These are phyloP conservation scores for Agrotis exclamationis DNA, from an alignment of 2,888 invertebrate species.

Conservation along the genomic window DNA sequence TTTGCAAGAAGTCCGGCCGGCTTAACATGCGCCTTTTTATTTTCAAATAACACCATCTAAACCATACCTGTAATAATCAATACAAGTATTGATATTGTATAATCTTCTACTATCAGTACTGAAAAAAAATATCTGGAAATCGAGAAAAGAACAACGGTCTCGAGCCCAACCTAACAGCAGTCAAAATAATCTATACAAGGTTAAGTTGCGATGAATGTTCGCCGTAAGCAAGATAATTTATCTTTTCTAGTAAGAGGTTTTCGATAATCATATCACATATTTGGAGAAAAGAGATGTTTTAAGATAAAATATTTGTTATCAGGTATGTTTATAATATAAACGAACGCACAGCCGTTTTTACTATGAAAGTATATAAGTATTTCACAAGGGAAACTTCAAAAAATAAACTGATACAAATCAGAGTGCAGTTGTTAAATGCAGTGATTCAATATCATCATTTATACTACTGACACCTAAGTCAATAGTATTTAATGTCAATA, in stretches of 20 bases:
- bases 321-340: background rate
- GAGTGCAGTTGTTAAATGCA: conserved; percentile 44
- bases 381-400: conserved; percentile 61
- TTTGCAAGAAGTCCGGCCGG: too few species aligned
- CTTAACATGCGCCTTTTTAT: too few species aligned
- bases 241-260: too few species aligned
- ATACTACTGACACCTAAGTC: conserved; percentile 17
- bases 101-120: too few species aligned
- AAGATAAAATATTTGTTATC: conserved; percentile 21
- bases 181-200: too few species aligned
- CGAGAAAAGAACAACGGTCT: too few species aligned
- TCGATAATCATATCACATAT: background rate
- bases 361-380: conserved; percentile 37
- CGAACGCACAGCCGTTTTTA: background rate
- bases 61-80: too few species aligned
- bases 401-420: conserved; percentile 49
- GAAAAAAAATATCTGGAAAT: too few species aligned
- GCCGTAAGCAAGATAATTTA: too few species aligned
- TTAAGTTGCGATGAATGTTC: background rate
- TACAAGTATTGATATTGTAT: too few species aligned
- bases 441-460: conserved; percentile 53
- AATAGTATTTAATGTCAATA: conserved; percentile 10
- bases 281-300: conserved; percentile 3
- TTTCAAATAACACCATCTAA: too few species aligned
- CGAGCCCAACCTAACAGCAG: too few species aligned